Evolutionary conservation across 2,113 vertebrate genomes (phyloP).

Genomic region (Lepus timidus): DNA sequence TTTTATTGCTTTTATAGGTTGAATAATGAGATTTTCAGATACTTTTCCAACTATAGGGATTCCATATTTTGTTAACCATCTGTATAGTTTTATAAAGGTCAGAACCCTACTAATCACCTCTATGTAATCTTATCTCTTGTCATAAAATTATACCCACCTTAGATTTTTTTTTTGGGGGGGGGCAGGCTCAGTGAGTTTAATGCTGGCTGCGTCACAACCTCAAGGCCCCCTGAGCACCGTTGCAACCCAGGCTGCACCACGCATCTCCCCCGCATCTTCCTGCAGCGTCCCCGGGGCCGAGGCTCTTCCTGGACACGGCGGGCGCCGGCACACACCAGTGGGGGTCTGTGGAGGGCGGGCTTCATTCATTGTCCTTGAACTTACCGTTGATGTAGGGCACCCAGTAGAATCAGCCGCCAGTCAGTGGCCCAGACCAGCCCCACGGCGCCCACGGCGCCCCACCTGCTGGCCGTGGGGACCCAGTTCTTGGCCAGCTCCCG

Average conservation of each 20-base stretch:
- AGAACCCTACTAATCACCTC: too few relatives aligned
- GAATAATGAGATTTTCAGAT: neutral
- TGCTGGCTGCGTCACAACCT: too few relatives aligned
- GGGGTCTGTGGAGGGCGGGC: fast-evolving
- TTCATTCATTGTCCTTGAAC: constrained; percentile 92
- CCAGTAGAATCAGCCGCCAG: constrained; percentile 94
- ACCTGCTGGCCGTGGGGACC: constrained; percentile 90
- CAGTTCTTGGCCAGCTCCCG: constrained; percentile 87
- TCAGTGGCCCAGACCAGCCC: constrained; percentile 94
- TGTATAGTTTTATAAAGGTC: neutral
- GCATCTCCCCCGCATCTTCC: too few relatives aligned
- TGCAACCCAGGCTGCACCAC: too few relatives aligned
- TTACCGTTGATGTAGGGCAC: constrained; percentile 96
- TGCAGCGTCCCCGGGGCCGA: too few relatives aligned
- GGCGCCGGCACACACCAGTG: too few relatives aligned
- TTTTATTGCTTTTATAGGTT: neutral
- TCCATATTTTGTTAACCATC: too few relatives aligned
- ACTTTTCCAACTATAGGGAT: neutral
- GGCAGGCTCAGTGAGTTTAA: too few relatives aligned
- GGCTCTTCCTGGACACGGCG: too few relatives aligned
- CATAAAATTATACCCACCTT: neutral
- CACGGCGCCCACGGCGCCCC: constrained; percentile 90
- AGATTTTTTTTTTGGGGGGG: too few relatives aligned
- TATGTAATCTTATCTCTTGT: neutral
- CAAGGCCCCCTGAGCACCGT: too few relatives aligned